phyloP scores from a whole-genome alignment of 1,140 invertebrate species.

The Grapholita molesta region DNA sequence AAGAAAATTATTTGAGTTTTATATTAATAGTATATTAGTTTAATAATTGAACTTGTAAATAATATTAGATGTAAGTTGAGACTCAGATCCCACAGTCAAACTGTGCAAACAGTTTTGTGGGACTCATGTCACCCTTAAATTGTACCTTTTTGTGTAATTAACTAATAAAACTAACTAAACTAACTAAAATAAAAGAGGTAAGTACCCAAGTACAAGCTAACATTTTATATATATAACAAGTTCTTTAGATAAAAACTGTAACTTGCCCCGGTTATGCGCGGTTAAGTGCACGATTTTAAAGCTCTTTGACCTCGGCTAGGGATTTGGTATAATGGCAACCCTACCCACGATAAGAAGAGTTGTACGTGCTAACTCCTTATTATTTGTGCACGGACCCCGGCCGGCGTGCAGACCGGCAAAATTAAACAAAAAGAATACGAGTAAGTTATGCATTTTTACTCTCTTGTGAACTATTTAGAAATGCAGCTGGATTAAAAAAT shows the following conservation, averaged over 20 bases:
- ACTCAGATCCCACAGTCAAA: too few relatives aligned
- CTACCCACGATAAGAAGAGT: conserved; percentile 13
- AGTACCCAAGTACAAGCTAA: not conserved
- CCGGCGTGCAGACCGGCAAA: not conserved
- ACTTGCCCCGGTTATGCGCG: conserved; percentile 8
- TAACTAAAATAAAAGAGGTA: not conserved
- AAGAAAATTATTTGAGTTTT: too few relatives aligned
- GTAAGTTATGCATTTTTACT: conserved; percentile 8
- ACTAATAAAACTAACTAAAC: too few relatives aligned
- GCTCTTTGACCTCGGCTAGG: conserved; percentile 13
- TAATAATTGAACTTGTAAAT: too few relatives aligned
- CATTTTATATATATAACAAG: not conserved
- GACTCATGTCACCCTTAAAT: too few relatives aligned
- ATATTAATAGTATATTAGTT: too few relatives aligned
- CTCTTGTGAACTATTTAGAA: conserved; percentile 1
- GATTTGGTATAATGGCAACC: conserved; percentile 16
- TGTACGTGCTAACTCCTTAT: conserved; percentile 17
- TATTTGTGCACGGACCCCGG: conserved; percentile 4
- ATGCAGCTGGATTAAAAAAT: not conserved
- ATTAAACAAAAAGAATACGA: conserved; percentile 14
- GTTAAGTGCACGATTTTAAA: conserved; percentile 10
- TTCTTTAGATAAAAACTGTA: conserved; percentile 6
- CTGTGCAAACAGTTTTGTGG: too few relatives aligned
- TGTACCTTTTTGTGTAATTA: too few relatives aligned
- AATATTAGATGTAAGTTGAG: too few relatives aligned